Base-by-base conservation (phyloP, 2,888 invertebrate genomes). In the Parnassius mnemosyne region DNA sequence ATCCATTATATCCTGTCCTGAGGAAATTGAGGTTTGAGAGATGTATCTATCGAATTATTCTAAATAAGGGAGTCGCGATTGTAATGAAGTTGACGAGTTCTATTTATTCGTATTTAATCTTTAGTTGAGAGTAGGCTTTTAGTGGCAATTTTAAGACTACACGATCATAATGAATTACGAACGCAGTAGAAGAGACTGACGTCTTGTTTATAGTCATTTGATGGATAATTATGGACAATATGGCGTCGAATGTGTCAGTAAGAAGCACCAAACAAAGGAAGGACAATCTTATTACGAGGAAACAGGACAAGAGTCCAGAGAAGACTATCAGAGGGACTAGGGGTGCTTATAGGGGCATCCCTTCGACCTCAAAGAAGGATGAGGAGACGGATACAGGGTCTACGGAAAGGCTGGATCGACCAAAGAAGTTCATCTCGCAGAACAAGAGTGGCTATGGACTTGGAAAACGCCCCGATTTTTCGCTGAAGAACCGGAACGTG, bases 231-330 rank as follows among this genome's bases (percentile, higher is more conserved):
- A 92, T 92, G 92, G 92, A 92, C 78, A 92, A 88, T 79, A 85
- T 89, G 85, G 79, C 91, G 65, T 91, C 91, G 41, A 92, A 90
- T 71, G 81, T 86, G 69, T 79, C 85, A 60, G 70, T 89, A 69
- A 78, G 92, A 67, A 87, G 77, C 71, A 85, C 75, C 68, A 90
- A 92, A 67, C 86, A 89, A 71, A 81, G 92, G 71, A 92, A 92
- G 73, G 92, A 92, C 69, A 92, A 92, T 72, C 81, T 92, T 53
- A 90, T 92, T 13, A 87, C 92, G 44, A 79, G 92, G 72, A 92
- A 92, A 71, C 90, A 91, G 75, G 92, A 92, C 73, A 92, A 92
- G 73, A 89, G 89, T 60, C 92, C 92, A 1, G 92, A 92, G 77
- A 92, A 92, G 80, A 89, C 88, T 3, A 90, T 90, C 51, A 76